Evolutionary conservation across 2,113 vertebrate genomes (phyloP), one percentile per base, ranked within the genome.

Genomic region (Phrynocephalus versicolor): DNA sequence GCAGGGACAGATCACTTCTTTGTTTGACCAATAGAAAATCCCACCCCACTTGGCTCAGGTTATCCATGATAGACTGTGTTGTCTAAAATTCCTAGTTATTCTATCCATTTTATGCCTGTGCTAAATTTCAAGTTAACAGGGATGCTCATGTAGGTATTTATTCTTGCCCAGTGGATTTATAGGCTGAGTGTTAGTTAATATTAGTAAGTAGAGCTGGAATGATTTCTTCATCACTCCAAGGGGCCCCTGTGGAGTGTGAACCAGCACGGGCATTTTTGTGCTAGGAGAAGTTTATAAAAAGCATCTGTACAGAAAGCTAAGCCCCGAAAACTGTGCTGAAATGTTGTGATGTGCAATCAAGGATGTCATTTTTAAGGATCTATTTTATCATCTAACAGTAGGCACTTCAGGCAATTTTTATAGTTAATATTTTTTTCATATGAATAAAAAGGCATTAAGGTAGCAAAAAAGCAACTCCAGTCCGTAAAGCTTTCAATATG

Each of bases 281-380:
- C 25, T 58, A 39, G 13, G 79, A 21, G 33, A 90, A 91, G 91
- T 73, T 39, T 88, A 18, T 16, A 82, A 67, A 89, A 39, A 23
- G 3, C n/a, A 72, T 39, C 76, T 92, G 85, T 87, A 74, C 18
- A 74, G 70, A 55, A 27, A 57, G 4, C 60, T 55, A 45, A 85
- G 73, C 3, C 39, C 82, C 86, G 75, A 15, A 86, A 87, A 70
- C 3, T 89, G 60, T 62, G 15, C 75, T 92, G 77, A 57, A 57
- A 84, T 90, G 81, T 25, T 83, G 81, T 82, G 77, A 30, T 72
- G 85, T n/a, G 33, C 15, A 71, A 35, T 60, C 51, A 92, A 9
- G 35, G 87, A 69, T 0, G 0, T 3, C 58, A 19, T 69, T 70
- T 84, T 87, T 79, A 86, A 90, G 72, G n/a, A 78, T 55, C 27